These are phyloP conservation scores for Gnathonemus echidnorhynchus DNA, from an alignment of 2,113 vertebrate species.

Conservation along the genomic window DNA sequence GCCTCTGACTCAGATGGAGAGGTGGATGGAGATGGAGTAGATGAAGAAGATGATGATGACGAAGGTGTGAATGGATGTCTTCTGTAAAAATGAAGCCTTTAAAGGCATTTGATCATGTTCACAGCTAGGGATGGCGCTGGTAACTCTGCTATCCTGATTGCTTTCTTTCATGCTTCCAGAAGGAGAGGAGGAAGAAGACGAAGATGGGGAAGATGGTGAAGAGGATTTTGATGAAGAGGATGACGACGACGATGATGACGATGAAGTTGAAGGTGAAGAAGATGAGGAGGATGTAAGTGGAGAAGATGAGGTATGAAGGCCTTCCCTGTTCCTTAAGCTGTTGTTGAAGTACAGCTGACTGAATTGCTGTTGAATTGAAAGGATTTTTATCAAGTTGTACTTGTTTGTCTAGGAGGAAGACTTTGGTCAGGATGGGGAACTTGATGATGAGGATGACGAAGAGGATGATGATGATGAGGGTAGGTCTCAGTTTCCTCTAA, in stretches of 20 bases:
- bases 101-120: not conserved
- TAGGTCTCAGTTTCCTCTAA: conserved; percentile 26
- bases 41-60: conserved; percentile 77
- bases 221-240: conserved; percentile 77
- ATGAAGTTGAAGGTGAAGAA: conserved; percentile 73
- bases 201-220: conserved; percentile 74
- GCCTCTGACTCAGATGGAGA: conserved; percentile 81
- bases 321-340: not conserved
- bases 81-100: not conserved
- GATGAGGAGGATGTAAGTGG: conserved; percentile 81
- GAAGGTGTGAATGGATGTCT: conserved; percentile 57
- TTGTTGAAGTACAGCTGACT: not conserved
- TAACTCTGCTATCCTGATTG: not conserved
- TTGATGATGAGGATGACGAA: conserved; percentile 72
- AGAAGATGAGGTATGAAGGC: conserved; percentile 66
- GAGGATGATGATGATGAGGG: conserved; percentile 71
- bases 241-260: conserved; percentile 73
- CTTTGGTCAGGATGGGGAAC: conserved; percentile 68
- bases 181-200: conserved; percentile 68
- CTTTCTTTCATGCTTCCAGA: conserved; percentile 27
- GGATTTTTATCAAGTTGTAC: not conserved
- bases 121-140: not conserved
- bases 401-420: conserved; percentile 67
- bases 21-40: conserved; percentile 74
- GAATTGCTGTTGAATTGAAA: not conserved